Base-by-base conservation (phyloP, 2,888 invertebrate genomes). In the Flexamia atlantica region DNA sequence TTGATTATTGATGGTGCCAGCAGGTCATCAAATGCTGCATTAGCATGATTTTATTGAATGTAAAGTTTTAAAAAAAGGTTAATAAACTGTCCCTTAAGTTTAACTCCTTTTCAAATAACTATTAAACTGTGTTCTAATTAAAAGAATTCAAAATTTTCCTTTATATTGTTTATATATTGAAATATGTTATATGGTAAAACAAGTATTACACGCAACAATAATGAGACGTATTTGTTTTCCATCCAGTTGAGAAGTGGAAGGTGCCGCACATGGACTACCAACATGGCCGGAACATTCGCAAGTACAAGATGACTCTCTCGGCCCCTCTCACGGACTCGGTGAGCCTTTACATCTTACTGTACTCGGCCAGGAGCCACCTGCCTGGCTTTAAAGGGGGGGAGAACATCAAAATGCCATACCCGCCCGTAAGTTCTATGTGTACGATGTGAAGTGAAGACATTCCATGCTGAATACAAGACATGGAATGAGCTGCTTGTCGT, bases 331-430 rank as follows among this genome's bases (percentile, higher is more conserved):
- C 36, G 9, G 57, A 79, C 57, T 74, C 74, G 82, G 82, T 83
- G 82, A 83, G 82, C 82, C 74, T 83, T 20, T 57, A 57, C 50
- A 40, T 40, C 57, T 57, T 83, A 32, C n/a, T 60, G 53, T 83
- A 83, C 57, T 83, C 82, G 28, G 70, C 82, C 72, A 30, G 60
- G 20, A 74, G 82, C 74, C 82, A 83, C 20, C 60, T 83, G 40
- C 74, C 74, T 14, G 82, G 82, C 57, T 83, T 74, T 74, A 83
- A 74, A 83, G 40, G 82, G 72, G 72, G 64, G 79, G 79, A 79
- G 36, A 25, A 32, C 79, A 79, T 79, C 79, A 79, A 79, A 79
- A 79, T 79, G 79, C 79, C 79, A 36, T 57, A 53, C 32, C 79
- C 50, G 30, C 28, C 53, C 32, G 79, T 79, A 79, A 79, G 79